These are phyloP conservation scores for Bombylius major DNA, from an alignment of 2,888 invertebrate genomes.

Conservation along the genomic window DNA sequence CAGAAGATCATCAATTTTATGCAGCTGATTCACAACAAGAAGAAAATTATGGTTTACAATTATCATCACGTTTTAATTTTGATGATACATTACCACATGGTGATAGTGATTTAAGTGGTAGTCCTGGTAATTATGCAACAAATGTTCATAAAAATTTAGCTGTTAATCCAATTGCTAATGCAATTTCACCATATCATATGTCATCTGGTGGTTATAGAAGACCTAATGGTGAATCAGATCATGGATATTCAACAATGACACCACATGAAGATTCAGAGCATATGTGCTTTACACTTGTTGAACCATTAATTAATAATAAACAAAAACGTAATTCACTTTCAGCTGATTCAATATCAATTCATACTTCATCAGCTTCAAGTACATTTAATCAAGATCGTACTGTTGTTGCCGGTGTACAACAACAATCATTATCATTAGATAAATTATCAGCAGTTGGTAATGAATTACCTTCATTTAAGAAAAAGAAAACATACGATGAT, in stretches of 20 bases:
- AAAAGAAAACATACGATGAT: neutral
- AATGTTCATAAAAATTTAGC: slow-evolving; percentile 50
- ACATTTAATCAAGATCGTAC: slow-evolving; percentile 24
- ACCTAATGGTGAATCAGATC: slow-evolving; percentile 61
- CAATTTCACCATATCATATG: slow-evolving; percentile 75
- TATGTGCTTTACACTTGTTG: slow-evolving; percentile 59
- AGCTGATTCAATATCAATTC: slow-evolving; percentile 47
- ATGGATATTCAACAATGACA: slow-evolving; percentile 90
- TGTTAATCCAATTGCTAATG: slow-evolving; percentile 45
- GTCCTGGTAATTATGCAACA: slow-evolving; percentile 7
- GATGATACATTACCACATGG: slow-evolving; percentile 47
- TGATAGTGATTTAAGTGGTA: slow-evolving; percentile 36
- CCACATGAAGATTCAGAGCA: slow-evolving; percentile 83
- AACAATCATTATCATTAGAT: neutral
- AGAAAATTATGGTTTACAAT: slow-evolving; percentile 47
- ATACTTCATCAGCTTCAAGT: slow-evolving; percentile 40
- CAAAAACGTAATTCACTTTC: slow-evolving; percentile 42
- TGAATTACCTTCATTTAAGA: neutral
- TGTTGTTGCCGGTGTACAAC: neutral
- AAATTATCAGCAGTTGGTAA: neutral
- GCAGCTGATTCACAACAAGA: slow-evolving; percentile 40
- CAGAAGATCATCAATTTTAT: slow-evolving; percentile 37
- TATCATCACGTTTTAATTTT: slow-evolving; percentile 61
- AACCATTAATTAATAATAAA: slow-evolving; percentile 44
- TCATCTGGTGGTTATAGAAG: slow-evolving; percentile 59